Base-by-base conservation (phyloP, 2,797 vertebrate species). In the Eurystomus glaucurus region DNA sequence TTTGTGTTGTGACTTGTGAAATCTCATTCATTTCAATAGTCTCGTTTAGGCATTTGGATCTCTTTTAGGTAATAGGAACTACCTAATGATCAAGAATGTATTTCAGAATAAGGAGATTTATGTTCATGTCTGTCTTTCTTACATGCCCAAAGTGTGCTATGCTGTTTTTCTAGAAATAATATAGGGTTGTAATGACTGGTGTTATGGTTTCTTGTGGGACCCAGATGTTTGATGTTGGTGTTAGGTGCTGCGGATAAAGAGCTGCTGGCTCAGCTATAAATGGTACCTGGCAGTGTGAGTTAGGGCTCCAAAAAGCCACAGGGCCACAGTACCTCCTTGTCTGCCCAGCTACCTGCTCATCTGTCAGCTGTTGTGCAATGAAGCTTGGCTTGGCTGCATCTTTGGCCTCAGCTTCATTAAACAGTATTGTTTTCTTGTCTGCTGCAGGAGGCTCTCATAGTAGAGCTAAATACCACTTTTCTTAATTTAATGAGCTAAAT, bases 31-130 rank as follows among this genome's bases (percentile, higher is more conserved):
- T 88, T 88, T 72, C 17, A 68, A 45, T 25, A 76, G 23, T 54
- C 18, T 71, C 20, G 33, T 37, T 6, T 80, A 60, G 16, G 7
- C 23, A 85, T 8, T 16, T 64, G n/a, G 12, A 11, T 48, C 29
- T 86, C 74, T 79, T 80, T 62, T 58, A 62, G 58, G 39, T 0
- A 0, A 55, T 12, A 69, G 39, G 9, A 75, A 45, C 46, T 75
- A 35, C 20, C 10, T 72, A 46, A 46, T 45, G 29, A 52, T 70
- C 22, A 78, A 48, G 43, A 75, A 81, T 0, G 1, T 65, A 22
- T 46, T 91, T 88, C 54, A 86, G 51, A 96, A 70, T 58, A 82
- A 69, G 50, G 52, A 75, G 26, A 74, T 93, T 72, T 79, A 39
- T 93, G 39, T 16, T 86, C 61, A 25, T 0, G 0, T 4, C 48